Conservation (phyloP, 2,797 vertebrate species). For the Acipenser transmontanus region DNA sequence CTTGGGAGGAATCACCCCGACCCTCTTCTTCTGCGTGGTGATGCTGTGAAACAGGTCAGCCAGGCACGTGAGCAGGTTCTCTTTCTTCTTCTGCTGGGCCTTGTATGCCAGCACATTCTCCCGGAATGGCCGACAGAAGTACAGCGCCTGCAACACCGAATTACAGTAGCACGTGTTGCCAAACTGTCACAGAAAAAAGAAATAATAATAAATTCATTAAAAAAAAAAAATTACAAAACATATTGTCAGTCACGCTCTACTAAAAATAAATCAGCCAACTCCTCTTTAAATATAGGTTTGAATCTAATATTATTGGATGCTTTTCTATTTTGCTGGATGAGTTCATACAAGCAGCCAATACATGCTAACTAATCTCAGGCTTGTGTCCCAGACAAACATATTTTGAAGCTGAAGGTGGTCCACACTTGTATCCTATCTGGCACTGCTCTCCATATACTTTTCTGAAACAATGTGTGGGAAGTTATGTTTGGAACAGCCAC, state of each 20-base stretch:
- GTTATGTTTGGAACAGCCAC: no score
- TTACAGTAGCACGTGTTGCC: conserved; percentile 98
- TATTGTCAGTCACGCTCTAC: background rate
- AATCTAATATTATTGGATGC: background rate
- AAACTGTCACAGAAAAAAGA: conserved; percentile 64
- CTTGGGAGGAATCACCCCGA: conserved; percentile 95
- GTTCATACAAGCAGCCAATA: background rate
- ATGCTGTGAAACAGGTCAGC: conserved; percentile 97
- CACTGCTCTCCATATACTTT: no score
- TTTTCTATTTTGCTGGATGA: background rate
- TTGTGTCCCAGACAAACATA: no score
- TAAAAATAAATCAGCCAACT: no score
- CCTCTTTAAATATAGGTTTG: no score
- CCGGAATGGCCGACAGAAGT: conserved; percentile 93
- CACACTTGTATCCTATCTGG: no score
- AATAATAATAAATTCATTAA: conserved; percentile 5
- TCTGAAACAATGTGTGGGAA: no score
- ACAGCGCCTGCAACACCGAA: conserved; percentile 92
- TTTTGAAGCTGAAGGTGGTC: no score
- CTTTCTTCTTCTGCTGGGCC: conserved; percentile 96
- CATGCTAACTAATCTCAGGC: background rate
- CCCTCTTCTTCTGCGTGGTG: conserved; percentile 95
- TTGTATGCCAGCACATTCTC: conserved; percentile 95
- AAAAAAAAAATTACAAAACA: background rate
- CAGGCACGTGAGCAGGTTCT: conserved; percentile 92